phyloP scores from a whole-genome alignment of 2,888 invertebrate genomes.

The Lysandra coridon region DNA sequence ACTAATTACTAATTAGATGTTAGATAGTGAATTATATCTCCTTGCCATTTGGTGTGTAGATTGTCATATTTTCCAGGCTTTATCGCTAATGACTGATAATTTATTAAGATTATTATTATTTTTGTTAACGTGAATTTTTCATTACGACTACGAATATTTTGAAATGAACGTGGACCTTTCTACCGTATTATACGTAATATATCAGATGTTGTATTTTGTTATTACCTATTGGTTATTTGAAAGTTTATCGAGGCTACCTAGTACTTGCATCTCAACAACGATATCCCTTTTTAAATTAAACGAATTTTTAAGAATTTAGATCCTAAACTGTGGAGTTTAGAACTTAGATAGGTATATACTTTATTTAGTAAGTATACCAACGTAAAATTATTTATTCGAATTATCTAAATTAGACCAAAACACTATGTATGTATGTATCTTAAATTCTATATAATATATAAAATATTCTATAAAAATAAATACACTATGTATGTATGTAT shows the following conservation, averaged over 20 bases:
- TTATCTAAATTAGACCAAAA: slow-evolving; percentile 6
- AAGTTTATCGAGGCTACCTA: background rate
- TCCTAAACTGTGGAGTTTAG: background rate
- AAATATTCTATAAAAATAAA: no score
- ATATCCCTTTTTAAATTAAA: background rate
- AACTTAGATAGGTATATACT: background rate
- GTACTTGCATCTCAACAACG: background rate
- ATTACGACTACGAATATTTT: slow-evolving; percentile 2
- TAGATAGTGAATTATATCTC: slow-evolving; percentile 19
- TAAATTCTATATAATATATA: no score
- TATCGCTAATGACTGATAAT: slow-evolving; percentile 28
- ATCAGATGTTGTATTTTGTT: slow-evolving; percentile 7
- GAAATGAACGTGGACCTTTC: background rate
- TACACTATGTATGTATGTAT: no score
- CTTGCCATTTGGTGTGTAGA: slow-evolving; percentile 15
- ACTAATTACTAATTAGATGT: slow-evolving; percentile 19
- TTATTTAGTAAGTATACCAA: background rate
- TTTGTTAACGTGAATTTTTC: background rate
- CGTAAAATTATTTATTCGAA: background rate
- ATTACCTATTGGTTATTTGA: background rate
- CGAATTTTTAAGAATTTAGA: background rate
- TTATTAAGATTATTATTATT: slow-evolving; percentile 30
- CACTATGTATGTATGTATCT: background rate
- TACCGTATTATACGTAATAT: background rate
- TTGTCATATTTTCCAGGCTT: slow-evolving; percentile 25